phyloP scores from a whole-genome alignment of 2,888 invertebrate species.

The Tricholauxania praeusta region DNA sequence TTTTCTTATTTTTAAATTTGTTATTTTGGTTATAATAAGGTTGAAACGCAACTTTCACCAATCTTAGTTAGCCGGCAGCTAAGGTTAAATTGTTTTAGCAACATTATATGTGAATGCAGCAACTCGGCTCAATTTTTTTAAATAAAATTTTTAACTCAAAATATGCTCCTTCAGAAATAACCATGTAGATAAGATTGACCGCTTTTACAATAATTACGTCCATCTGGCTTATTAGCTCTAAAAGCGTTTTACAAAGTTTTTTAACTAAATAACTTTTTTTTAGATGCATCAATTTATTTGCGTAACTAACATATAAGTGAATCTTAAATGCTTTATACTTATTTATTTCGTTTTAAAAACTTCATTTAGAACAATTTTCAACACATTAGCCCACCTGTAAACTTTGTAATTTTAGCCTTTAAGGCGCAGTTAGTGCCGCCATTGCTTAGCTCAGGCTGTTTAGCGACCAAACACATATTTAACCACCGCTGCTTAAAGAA shows the following conservation, averaged over 20 bases:
- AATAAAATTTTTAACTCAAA: too few species aligned
- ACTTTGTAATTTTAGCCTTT: slow-evolving; percentile 16
- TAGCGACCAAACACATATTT: slow-evolving; percentile 9
- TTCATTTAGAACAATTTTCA: slow-evolving; percentile 5
- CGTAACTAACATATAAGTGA: not conserved
- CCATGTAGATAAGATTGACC: too few species aligned
- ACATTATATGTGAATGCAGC: too few species aligned
- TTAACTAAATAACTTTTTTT: too few species aligned
- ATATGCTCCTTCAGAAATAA: too few species aligned
- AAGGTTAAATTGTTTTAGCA: too few species aligned
- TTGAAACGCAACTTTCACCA: too few species aligned
- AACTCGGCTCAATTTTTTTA: too few species aligned
- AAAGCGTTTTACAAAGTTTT: slow-evolving; percentile 20
- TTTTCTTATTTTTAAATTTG: too few species aligned
- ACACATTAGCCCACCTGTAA: slow-evolving; percentile 27
- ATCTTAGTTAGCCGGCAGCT: too few species aligned
- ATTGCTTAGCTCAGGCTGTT: slow-evolving; percentile 15
- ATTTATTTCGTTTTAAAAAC: not conserved
- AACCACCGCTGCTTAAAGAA: not conserved
- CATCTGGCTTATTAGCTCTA: not conserved
- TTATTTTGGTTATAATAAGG: too few species aligned
- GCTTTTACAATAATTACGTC: too few species aligned
- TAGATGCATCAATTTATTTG: not conserved
- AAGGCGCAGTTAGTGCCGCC: not conserved
- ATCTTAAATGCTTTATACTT: not conserved